A percentile compares a stretch with the other conserved stretches of the same genome.
These are phyloP conservation scores for Sarcophaga peregrina DNA, from an alignment of 1,140 invertebrate species.

Conservation along the genomic window DNA sequence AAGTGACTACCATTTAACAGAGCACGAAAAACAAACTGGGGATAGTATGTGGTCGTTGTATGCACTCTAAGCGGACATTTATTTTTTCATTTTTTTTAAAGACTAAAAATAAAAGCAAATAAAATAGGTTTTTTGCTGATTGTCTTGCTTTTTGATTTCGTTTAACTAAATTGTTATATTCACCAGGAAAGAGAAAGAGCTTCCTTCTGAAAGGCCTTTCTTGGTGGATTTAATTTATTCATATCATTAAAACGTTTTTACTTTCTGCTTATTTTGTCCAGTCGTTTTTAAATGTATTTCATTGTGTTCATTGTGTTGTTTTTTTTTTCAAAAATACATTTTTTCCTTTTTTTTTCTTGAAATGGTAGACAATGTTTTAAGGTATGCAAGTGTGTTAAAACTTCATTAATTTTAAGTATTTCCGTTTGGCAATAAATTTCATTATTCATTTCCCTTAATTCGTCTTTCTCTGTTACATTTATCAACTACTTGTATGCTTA, in stretches of 20 bases:
- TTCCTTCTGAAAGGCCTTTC: background rate
- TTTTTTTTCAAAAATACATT: too few species aligned
- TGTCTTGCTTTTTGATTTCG: background rate
- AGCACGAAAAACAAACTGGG: background rate
- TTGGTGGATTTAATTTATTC: background rate
- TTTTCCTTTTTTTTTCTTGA: background rate
- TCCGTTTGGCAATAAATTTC: background rate
- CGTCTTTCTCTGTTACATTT: background rate
- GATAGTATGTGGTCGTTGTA: too few species aligned
- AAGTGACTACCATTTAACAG: background rate
- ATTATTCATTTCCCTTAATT: background rate
- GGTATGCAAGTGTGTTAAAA: background rate
- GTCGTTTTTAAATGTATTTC: too few species aligned
- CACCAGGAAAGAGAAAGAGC: background rate
- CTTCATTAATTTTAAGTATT: slow-evolving; percentile 25
- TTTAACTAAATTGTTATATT: background rate
- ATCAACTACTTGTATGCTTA: background rate
- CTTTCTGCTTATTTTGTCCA: too few species aligned
- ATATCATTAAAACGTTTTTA: background rate
- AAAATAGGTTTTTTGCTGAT: background rate
- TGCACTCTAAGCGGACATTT: too few species aligned
- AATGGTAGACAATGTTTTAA: background rate
- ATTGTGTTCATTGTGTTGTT: background rate
- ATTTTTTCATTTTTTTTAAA: background rate
- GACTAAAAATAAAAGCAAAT: background rate